Evolutionary conservation across 2,797 vertebrate species (phyloP).

Genomic region (Coranthus polyacanthus): DNA sequence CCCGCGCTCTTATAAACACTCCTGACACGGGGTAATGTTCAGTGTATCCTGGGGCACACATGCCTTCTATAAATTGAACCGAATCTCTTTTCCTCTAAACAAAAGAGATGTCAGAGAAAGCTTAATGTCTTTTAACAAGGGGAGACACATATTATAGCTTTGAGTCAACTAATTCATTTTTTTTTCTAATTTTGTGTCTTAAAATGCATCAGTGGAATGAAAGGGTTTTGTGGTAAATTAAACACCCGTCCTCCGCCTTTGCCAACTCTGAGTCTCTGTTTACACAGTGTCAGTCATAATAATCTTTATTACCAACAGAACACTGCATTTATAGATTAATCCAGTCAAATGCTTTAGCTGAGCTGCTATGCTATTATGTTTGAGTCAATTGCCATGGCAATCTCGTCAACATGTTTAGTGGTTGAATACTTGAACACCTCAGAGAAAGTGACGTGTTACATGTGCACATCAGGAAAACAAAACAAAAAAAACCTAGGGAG

Average conservation of each 20-base stretch:
- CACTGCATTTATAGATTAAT: constrained; percentile 53
- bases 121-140: constrained; percentile 23
- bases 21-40: constrained; percentile 73
- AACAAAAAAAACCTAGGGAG: constrained; percentile 21
- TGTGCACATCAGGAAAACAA: constrained; percentile 43
- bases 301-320: constrained; percentile 56
- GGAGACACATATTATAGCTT: constrained; percentile 26
- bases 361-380: constrained; percentile 54
- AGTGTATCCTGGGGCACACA: constrained; percentile 67
- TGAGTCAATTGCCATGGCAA: constrained; percentile 67
- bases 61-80: constrained; percentile 53
- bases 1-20: constrained; percentile 76
- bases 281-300: constrained; percentile 60
- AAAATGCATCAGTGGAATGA: constrained; percentile 26
- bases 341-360: constrained; percentile 45
- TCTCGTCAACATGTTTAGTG: constrained; percentile 58
- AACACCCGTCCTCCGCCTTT: constrained; percentile 28
- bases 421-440: constrained; percentile 30
- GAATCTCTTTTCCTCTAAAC: constrained; percentile 55
- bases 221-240: constrained; percentile 37
- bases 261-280: constrained; percentile 50
- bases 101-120: constrained; percentile 37
- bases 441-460: constrained; percentile 38
- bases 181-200: constrained; percentile 20
- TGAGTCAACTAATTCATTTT: constrained; percentile 23